Conservation (phyloP, 2,797 vertebrate species). For the Pangasius larnaudii region DNA sequence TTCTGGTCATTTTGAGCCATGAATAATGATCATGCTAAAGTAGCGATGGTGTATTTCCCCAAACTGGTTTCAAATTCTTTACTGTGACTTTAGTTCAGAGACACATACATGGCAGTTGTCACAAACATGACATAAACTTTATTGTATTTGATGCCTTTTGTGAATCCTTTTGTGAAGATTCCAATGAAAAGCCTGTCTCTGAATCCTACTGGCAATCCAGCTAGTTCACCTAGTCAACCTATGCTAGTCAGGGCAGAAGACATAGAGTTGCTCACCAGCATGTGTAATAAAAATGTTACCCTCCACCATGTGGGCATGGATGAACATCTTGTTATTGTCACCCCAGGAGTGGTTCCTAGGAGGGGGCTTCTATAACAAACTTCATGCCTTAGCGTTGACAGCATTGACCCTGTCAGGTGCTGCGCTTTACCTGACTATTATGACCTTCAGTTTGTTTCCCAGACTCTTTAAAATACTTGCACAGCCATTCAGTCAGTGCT, state of each 20-base stretch:
- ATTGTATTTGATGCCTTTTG: neutral
- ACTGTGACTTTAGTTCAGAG: neutral
- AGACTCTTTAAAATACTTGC: neutral
- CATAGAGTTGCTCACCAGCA: neutral
- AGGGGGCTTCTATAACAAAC: slow-evolving; percentile 10
- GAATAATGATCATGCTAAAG: neutral
- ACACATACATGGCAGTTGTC: neutral
- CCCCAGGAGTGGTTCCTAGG: neutral
- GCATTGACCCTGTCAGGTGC: neutral
- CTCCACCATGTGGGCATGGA: neutral
- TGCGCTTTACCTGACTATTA: neutral
- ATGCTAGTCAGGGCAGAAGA: neutral
- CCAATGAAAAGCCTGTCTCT: neutral
- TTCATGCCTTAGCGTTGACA: neutral
- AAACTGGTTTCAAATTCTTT: neutral
- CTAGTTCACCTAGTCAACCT: neutral
- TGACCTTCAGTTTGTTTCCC: neutral
- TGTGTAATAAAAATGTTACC: neutral
- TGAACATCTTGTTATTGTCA: neutral
- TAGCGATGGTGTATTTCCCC: neutral
- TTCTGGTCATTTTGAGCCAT: neutral
- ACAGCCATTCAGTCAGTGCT: neutral
- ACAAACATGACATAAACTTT: neutral
- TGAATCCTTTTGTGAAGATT: neutral
- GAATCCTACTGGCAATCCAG: neutral